Evolutionary conservation across 2,888 invertebrate genomes (phyloP).

Genomic region (Prosopocoilus inquinatus): DNA sequence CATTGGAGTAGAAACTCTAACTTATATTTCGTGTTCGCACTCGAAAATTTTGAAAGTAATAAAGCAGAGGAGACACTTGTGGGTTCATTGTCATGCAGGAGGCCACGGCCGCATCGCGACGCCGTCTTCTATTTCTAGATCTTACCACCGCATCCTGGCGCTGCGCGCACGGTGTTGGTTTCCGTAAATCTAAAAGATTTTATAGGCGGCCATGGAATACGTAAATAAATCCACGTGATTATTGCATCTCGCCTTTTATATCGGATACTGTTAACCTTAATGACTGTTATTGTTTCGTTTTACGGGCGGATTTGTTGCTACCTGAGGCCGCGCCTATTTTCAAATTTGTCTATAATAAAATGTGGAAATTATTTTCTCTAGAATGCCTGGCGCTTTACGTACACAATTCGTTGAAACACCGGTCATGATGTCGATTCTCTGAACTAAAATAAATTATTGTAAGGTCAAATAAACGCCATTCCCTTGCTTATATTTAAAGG

Average conservation of each 20-base stretch:
- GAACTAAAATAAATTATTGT: too few relatives aligned
- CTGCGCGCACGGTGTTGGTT: not conserved
- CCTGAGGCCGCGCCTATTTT: not conserved
- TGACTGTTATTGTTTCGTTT: not conserved
- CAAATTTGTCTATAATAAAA: too few relatives aligned
- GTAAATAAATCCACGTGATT: not conserved
- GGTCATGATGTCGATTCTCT: too few relatives aligned
- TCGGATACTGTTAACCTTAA: not conserved
- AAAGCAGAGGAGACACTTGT: constrained; percentile 1
- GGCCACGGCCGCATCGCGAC: constrained; percentile 10
- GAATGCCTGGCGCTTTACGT: too few relatives aligned
- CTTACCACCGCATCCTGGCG: constrained; percentile 1
- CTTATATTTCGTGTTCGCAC: too few relatives aligned
- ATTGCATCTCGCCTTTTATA: not conserved
- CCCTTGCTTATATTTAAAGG: too few relatives aligned
- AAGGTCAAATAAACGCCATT: too few relatives aligned
- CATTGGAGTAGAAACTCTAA: too few relatives aligned
- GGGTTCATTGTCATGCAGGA: constrained; percentile 13
- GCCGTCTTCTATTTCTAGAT: constrained; percentile 2
- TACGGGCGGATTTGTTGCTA: not conserved
- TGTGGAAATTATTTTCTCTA: not conserved
- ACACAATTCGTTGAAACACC: too few relatives aligned
- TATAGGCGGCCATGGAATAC: not conserved
- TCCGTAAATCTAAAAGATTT: constrained; percentile 3
- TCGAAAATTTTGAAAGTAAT: not conserved